Conservation (phyloP, 2,113 vertebrate species). For the human region GRCh38 chr19:53212001-53212500, state of each 20-base stretch:
- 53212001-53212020: neutral
- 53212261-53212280: neutral
- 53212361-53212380: neutral
- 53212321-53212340: neutral
- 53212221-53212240: neutral
- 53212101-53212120: neutral
- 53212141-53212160: neutral
- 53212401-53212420: neutral
- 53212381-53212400: neutral
- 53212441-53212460: neutral
- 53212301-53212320: neutral
- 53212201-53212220: neutral
- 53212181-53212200: neutral
- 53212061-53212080: neutral
- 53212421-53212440: neutral
- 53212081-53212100: neutral
- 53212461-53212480: neutral
- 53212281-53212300: neutral
- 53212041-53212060: neutral
- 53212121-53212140: neutral
- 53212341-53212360: neutral
- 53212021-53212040: neutral
- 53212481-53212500: neutral
- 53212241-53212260: neutral
- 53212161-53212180: neutral